Base-by-base conservation (phyloP, 2,113 vertebrate genomes). In the Lepus americanus region DNA sequence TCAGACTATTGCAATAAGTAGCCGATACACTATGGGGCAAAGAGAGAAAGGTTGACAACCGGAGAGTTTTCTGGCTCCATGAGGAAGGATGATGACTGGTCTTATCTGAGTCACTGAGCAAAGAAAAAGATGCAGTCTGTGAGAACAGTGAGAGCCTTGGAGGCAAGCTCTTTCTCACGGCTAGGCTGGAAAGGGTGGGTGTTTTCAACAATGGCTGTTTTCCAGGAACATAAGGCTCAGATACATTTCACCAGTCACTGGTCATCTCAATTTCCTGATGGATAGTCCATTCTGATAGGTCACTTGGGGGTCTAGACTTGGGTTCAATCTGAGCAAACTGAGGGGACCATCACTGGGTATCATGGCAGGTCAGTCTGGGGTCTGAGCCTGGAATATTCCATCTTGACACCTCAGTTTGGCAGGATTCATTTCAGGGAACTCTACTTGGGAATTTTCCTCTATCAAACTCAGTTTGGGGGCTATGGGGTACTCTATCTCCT, bases 91-190 rank as follows among this genome's bases (percentile, higher is more conserved):
- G 81, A 49, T 78, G 55, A 39, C 27, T 64, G 55, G 59, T 87
- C 12, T 94, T 94, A 66, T 55, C 59, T 89, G 69, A 83, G 70
- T 83, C 51, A 69, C 9, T 84, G 72, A 94, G 27, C 33, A 83
- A 66, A 69, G 39, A 44, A 63, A 85, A 25, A 79, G 63, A 59
- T 59, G 13, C 19, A 19, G 19, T 59, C 19, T 49, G 20, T 49
- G 51, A 36, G 51, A 95, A 10, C 77, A 77, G 31, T 61, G 70
- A 82, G 27, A 31, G 61, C 31, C 51, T 92, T 69, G 73, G 36
- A 51, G 72, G 17, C 61, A 67, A 91, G 23, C 51, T 51, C 39
- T 95, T 70, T 77, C 36, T 92, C 72, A 63, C 70, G 77, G 51
- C 39, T 39, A 78, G 70, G 44, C 44, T 44, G 44, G 6, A 72